A percentile compares a stretch with the other conserved stretches of the same genome.
phyloP scores from a whole-genome alignment of 2,797 vertebrate species.

The Propithecus deckenii region DNA sequence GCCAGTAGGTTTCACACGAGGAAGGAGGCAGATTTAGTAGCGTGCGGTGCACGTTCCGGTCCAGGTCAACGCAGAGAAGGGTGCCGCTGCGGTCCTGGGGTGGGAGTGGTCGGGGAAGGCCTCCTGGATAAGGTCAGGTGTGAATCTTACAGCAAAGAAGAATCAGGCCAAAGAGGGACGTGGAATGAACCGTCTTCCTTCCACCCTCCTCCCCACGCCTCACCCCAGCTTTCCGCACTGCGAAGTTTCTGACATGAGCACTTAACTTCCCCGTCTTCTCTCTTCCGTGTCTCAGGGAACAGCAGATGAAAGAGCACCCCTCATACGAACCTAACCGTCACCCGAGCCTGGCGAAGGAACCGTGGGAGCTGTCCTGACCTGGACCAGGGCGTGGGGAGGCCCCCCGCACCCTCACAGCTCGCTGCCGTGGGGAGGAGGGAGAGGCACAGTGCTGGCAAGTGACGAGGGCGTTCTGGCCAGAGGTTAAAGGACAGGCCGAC shows the following conservation, averaged over 20 bases:
- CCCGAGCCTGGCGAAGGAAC: slow-evolving; percentile 64
- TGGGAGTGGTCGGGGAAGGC: not conserved
- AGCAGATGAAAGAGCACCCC: slow-evolving; percentile 85
- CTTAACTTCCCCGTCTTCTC: not conserved
- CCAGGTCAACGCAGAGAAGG: not conserved
- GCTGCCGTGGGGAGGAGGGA: not conserved
- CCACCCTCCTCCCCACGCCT: not conserved
- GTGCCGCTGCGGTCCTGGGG: not conserved
- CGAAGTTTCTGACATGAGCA: not conserved
- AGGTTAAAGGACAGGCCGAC: not conserved
- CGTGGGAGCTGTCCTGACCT: slow-evolving; percentile 61
- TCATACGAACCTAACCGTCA: slow-evolving; percentile 84
- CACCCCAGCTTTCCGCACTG: not conserved
- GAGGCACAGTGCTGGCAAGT: not conserved
- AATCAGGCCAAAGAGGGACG: not conserved
- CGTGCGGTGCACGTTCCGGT: too few relatives aligned
- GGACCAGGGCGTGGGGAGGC: not conserved
- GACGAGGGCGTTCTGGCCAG: not conserved
- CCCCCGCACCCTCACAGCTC: not conserved
- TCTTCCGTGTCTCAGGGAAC: slow-evolving; percentile 78
- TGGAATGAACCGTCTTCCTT: not conserved
- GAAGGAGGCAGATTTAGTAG: not conserved
- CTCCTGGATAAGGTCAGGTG: not conserved
- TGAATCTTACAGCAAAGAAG: not conserved
- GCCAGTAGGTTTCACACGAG: not conserved